These are phyloP conservation scores for Echeneis naucrates DNA, from an alignment of 2,797 vertebrate species.

Conservation along the genomic window DNA sequence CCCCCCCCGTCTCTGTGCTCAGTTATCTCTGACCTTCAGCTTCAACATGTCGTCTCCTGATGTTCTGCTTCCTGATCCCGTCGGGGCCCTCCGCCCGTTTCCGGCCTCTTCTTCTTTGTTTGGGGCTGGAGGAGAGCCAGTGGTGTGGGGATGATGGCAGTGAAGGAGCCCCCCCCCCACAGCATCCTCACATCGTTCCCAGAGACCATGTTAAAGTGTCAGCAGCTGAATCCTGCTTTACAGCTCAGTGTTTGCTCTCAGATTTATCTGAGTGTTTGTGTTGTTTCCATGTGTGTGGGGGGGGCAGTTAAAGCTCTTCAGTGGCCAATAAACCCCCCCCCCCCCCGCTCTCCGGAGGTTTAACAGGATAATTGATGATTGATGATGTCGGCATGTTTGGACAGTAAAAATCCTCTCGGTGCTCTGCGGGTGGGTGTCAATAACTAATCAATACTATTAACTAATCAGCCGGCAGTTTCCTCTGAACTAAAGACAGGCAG, in stretches of 20 bases:
- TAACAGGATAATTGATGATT: constrained; percentile 53
- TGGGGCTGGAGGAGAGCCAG: constrained; percentile 34
- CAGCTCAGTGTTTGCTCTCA: constrained; percentile 39
- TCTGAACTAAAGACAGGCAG: no score
- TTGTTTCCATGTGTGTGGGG: constrained; percentile 20
- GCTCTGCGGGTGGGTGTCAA: constrained; percentile 27
- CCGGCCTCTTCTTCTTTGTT: constrained; percentile 48
- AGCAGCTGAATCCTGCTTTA: constrained; percentile 48
- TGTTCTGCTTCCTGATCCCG: constrained; percentile 35
- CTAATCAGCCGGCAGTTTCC: no score
- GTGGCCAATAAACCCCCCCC: constrained; percentile 45
- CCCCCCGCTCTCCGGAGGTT: constrained; percentile 38
- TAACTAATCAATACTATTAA: constrained; percentile 52
- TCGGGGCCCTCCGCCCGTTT: constrained; percentile 36
- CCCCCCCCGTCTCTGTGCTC: no score
- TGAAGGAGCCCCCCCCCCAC: constrained; percentile 30
- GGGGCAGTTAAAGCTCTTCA: constrained; percentile 37
- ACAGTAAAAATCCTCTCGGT: constrained; percentile 24
- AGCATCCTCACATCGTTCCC: constrained; percentile 54
- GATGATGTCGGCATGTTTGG: constrained; percentile 51
- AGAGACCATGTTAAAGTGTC: constrained; percentile 59
- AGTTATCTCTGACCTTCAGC: constrained; percentile 45
- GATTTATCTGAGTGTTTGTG: constrained; percentile 48
- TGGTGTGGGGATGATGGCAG: constrained; percentile 14
- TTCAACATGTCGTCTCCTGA: constrained; percentile 42